Percentiles rank a stretch among this genome's conserved stretches.
Evolutionary conservation across 2,888 invertebrate species (phyloP).

Genomic region (Mesorhabditis belari): DNA sequence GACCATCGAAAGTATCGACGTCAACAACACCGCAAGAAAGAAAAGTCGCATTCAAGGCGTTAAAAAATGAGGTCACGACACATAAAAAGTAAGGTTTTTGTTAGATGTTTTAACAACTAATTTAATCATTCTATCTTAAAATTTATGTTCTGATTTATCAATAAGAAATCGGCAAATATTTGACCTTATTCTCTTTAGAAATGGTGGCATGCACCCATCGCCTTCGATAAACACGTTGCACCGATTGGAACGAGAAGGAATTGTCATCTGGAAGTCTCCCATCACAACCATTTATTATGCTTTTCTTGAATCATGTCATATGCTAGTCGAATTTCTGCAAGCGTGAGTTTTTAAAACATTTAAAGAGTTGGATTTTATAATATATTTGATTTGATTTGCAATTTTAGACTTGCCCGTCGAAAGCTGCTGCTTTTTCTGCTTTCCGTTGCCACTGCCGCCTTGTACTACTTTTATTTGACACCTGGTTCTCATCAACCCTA

Average conservation of each 20-base stretch:
- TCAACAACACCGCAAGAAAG: too few relatives aligned
- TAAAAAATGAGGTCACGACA: too few relatives aligned
- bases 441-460: constrained; percentile 25
- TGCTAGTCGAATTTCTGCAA: constrained; percentile 21
- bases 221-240: constrained; percentile 41
- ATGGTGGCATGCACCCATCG: constrained; percentile 28
- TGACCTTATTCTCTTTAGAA: too few relatives aligned
- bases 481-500: constrained; percentile 54
- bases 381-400: neutral
- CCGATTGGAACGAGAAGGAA: constrained; percentile 47
- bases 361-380: neutral
- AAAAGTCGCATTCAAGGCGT: too few relatives aligned
- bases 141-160: too few relatives aligned
- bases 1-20: too few relatives aligned
- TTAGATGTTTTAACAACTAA: too few relatives aligned
- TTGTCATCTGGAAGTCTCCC: constrained; percentile 56
- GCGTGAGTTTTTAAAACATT: constrained; percentile 9
- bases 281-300: constrained; percentile 55
- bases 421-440: constrained; percentile 28
- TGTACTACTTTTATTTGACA: constrained; percentile 49
- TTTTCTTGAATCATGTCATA: constrained; percentile 49
- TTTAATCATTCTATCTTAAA: too few relatives aligned
- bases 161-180: too few relatives aligned
- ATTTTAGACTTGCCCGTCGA: constrained; percentile 51
- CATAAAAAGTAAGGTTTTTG: too few relatives aligned